Percentiles rank a stretch among this genome's conserved stretches.
Conservation (phyloP, 2,113 vertebrate genomes). For the Crotalus viridis region DNA sequence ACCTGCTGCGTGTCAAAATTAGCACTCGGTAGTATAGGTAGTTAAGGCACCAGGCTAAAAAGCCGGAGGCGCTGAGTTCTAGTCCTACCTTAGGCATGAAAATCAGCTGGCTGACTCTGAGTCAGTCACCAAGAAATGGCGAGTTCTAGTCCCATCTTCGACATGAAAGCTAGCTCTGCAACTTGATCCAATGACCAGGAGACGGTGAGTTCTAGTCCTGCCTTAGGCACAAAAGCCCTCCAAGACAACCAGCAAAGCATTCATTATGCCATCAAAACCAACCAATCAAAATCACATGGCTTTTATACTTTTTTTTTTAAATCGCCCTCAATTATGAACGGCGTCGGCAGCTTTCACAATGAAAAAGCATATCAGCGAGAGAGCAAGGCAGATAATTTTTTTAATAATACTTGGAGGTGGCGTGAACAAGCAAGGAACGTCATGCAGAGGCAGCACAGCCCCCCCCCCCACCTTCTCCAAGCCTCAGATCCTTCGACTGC, state of each 20-base stretch:
- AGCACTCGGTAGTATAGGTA: too few species aligned
- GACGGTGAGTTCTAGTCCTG: too few species aligned
- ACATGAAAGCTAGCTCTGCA: too few species aligned
- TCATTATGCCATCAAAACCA: slow-evolving; percentile 64
- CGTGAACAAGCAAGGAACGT: slow-evolving; percentile 25
- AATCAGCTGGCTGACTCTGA: too few species aligned
- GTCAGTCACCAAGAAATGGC: too few species aligned
- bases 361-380: slow-evolving; percentile 55
- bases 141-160: too few species aligned
- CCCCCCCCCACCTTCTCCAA: neutral
- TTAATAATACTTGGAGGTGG: slow-evolving; percentile 63
- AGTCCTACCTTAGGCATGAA: too few species aligned
- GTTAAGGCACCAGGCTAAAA: too few species aligned
- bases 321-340: slow-evolving; percentile 81
- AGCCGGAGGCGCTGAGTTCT: too few species aligned
- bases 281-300: slow-evolving; percentile 77
- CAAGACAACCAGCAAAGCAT: slow-evolving; percentile 36
- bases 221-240: neutral
- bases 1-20: too few species aligned
- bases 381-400: slow-evolving; percentile 65
- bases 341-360: slow-evolving; percentile 63
- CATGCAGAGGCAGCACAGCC: neutral
- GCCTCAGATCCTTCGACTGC: neutral
- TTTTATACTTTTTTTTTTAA: slow-evolving; percentile 72
- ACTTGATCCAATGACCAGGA: too few species aligned